Base-by-base conservation (phyloP, 2,888 invertebrate genomes). In the Teinopalpus imperialis region DNA sequence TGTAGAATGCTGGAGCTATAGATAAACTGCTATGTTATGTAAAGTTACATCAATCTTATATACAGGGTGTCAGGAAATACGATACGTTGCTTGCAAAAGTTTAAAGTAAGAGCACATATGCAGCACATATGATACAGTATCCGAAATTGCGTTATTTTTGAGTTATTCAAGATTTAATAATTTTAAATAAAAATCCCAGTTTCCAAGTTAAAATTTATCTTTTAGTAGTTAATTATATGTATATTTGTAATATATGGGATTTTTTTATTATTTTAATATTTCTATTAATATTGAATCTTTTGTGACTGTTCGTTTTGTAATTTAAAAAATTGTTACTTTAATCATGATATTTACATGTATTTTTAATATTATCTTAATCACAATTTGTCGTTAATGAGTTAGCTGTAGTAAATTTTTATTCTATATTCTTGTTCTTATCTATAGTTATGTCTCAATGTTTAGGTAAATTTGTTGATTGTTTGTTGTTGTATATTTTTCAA, bases 391-490 rank as follows among this genome's bases (percentile, higher is more conserved):
- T 14, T 43, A 35, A 44, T 36, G 29, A 24, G 30, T 41, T 40
- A 39, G 43, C 37, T 48, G 18, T 48, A 44, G 43, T 41, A 27
- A 49, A 41, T 36, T 44, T 43, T 44, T 36, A 44, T 43, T 43
- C 29, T 26, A 26, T 44, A 34, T 39, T 9, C 32, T 37, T 43
- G 16, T 44, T 48, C 27, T 48, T 27, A 21, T 34, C 16, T 42
- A 26, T 42, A 37, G 30, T 48, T 20, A 29, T 30, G 30, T 40
- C 31, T 41, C 35, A 31, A 31, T 36, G 40, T 44, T 36, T 41
- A 44, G 44, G 12, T 36, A 26, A 61, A 68, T 66, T 66, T 71
- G 67, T 79, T 74, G 66, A 66, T 63, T 69, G n/a, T n/a, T n/a
- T n/a, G n/a, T n/a, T n/a, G 67, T 69, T 69, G 56, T 58, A 34